Evolutionary conservation across 2,113 vertebrate species (phyloP), one percentile per base, ranked within the genome.

Genomic region (Charadrius vociferus): DNA sequence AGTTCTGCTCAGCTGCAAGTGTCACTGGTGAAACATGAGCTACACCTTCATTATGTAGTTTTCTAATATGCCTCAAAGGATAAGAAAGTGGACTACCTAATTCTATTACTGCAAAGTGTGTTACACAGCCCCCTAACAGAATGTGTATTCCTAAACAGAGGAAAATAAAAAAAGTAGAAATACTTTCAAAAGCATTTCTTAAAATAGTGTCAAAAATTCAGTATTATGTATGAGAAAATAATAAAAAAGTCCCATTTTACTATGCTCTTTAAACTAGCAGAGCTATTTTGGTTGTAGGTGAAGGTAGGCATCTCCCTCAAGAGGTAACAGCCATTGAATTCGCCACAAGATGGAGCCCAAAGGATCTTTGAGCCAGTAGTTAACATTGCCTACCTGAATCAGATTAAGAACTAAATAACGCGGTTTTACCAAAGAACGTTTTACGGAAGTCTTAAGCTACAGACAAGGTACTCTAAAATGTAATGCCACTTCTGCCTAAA

Each of bases 291-390:
- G 22, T 3, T 13, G 14, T 10, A 27, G 23, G 3, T 77, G 29
- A 68, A 77, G 30, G 10, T 9, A 65, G 36, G 10, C 15, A 39
- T 11, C 56, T 61, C 37, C 23, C 41, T 34, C 16, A 30, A 49
- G 49, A 75, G 52, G 21, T 12, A 70, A 32, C 58, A 81, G 12
- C 23, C 23, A 14, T 7, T 61, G 39, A 86, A 81, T n/a, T 26
- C 68, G 30, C 95, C 94, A 95, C 95, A 78, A 95, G 97, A 79
- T 95, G 95, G 94, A 97, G 92, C 94, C 52, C 68, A 43, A 86
- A 88, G 73, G 92, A 88, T 41, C 94, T 62, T 45, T 3, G 4
- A 92, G 61, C 10, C 1, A 0, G 14, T 14, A 20, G 30, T 59
- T 86, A 71, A 43, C 4, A 4, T 41, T 34, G n/a, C 23, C 16